phyloP scores from a whole-genome alignment of 2,888 invertebrate species.

The Brenthis daphne region DNA sequence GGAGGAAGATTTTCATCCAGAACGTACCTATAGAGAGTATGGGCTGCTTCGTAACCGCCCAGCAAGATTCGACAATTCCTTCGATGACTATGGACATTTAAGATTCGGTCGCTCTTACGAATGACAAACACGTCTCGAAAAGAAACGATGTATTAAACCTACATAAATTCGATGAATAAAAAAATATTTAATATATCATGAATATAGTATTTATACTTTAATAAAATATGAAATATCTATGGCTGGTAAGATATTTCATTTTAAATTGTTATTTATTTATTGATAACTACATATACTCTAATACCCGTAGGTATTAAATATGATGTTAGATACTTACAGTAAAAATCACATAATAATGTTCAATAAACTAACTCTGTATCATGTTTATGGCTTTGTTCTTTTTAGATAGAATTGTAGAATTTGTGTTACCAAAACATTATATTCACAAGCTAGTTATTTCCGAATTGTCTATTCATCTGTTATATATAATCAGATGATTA shows the following conservation, averaged over 20 bases:
- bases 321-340: not conserved
- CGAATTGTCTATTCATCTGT: no score
- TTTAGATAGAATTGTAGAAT: no score
- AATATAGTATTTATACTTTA: not conserved
- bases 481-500: no score
- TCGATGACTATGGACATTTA: slow-evolving; percentile 89
- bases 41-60: slow-evolving; percentile 73
- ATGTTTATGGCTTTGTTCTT: no score
- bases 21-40: slow-evolving; percentile 80
- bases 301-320: not conserved
- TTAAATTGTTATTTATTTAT: slow-evolving; percentile 41
- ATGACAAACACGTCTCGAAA: slow-evolving; percentile 53
- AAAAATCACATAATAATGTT: no score
- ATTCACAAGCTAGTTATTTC: no score
- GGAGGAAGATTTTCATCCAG: slow-evolving; percentile 62
- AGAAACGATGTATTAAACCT: slow-evolving; percentile 27
- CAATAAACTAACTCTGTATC: no score
- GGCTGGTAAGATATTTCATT: slow-evolving; percentile 63
- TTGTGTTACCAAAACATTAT: no score
- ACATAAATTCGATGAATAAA: slow-evolving; percentile 30
- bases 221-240: slow-evolving; percentile 48
- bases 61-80: slow-evolving; percentile 82
- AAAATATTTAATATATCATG: slow-evolving; percentile 4
- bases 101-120: slow-evolving; percentile 85
- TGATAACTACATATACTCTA: not conserved